Evolutionary conservation across 2,888 invertebrate species (phyloP).

Genomic region (Strigamia transsilvanica): DNA sequence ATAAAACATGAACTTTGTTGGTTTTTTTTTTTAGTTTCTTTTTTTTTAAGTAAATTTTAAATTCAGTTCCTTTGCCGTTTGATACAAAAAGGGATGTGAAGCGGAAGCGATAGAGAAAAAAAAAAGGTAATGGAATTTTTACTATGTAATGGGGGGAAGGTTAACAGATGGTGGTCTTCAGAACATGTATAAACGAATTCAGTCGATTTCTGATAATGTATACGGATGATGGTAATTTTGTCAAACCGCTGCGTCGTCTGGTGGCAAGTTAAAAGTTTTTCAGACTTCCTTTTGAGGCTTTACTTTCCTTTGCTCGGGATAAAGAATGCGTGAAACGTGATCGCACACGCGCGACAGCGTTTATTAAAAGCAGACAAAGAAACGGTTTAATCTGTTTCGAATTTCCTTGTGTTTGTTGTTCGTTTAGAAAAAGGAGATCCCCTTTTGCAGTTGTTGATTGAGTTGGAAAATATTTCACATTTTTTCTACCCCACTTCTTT

Average conservation of each 20-base stretch:
- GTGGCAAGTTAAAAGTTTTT: constrained; percentile 19
- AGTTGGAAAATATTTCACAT: background rate
- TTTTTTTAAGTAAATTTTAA: constrained; percentile 26
- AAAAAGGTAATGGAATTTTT: constrained; percentile 37
- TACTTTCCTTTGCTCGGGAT: background rate
- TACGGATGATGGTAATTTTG: constrained; percentile 39
- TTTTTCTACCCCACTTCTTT: background rate
- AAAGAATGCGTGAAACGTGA: constrained; percentile 40
- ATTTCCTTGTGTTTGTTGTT: background rate
- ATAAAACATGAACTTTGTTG: background rate
- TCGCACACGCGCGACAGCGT: constrained; percentile 5
- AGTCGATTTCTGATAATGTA: constrained; percentile 40
- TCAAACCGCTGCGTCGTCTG: constrained; percentile 5
- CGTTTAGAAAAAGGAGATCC: background rate
- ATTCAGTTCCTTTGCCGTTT: background rate
- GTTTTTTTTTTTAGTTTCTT: background rate
- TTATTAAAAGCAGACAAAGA: constrained; percentile 20
- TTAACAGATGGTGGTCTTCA: constrained; percentile 37
- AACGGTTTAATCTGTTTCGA: constrained; percentile 25
- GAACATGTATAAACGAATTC: constrained; percentile 33
- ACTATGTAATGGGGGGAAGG: background rate
- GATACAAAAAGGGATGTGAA: background rate
- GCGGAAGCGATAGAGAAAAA: background rate
- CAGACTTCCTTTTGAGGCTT: background rate
- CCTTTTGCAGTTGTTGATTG: background rate